phyloP scores from a whole-genome alignment of 2,888 invertebrate genomes.

The Heliconius aoede region DNA sequence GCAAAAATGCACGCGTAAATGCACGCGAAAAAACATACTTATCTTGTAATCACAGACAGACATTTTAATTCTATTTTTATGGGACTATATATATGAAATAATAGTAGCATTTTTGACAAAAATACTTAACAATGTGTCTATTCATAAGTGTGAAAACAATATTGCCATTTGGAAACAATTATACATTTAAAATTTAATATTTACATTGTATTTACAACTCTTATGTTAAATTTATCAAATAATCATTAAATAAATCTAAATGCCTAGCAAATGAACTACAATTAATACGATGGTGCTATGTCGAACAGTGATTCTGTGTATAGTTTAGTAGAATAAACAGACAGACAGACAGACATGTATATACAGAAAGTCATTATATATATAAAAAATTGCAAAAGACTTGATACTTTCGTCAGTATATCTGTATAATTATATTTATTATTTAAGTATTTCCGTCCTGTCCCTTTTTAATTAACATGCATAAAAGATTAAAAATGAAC shows the following conservation, averaged over 20 bases:
- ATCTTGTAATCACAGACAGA: neutral
- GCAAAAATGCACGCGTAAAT: no score
- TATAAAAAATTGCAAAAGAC: conserved; percentile 7
- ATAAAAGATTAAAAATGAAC: conserved; percentile 5
- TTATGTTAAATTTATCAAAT: conserved; percentile 45
- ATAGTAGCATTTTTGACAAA: neutral
- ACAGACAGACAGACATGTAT: conserved; percentile 35
- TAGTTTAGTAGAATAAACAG: conserved; percentile 31
- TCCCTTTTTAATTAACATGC: conserved; percentile 14
- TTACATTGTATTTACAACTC: conserved; percentile 47
- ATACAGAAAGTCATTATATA: conserved; percentile 38
- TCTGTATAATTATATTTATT: conserved; percentile 22
- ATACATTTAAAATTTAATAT: conserved; percentile 45
- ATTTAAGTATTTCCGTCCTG: neutral
- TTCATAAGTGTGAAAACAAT: conserved; percentile 35
- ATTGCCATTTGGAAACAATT: conserved; percentile 38
- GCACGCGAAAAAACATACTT: no score
- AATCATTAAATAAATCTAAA: conserved; percentile 50
- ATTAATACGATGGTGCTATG: conserved; percentile 58
- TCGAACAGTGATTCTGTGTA: conserved; percentile 46
- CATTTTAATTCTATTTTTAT: neutral
- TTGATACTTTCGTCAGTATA: neutral
- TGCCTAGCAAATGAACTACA: conserved; percentile 58
- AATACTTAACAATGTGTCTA: neutral
- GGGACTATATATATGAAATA: neutral